Conservation (phyloP, 2,113 vertebrate genomes). For the Alaudala cheleensis region DNA sequence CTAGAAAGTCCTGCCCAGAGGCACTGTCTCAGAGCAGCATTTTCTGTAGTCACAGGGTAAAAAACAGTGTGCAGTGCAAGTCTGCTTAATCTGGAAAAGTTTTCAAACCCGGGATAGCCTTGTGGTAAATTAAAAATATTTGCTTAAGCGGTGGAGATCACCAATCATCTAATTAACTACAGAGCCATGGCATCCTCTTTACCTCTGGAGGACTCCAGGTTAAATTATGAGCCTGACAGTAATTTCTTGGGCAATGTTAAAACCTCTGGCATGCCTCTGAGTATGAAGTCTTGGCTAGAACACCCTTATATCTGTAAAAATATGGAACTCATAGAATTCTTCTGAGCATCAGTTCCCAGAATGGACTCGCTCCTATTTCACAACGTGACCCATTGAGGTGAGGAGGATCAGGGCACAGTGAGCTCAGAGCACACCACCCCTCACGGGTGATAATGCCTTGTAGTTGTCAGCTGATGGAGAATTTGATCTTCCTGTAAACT, state of each 20-base stretch:
- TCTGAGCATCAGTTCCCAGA: background rate
- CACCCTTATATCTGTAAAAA: background rate
- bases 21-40: background rate
- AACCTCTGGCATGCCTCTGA: background rate
- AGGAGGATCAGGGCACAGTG: background rate
- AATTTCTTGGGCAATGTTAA: background rate
- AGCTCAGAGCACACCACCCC: background rate
- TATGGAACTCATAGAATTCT: background rate
- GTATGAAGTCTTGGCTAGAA: background rate
- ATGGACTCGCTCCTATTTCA: background rate
- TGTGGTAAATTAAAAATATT: background rate
- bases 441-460: accelerated
- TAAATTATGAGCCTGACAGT: background rate
- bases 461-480: background rate
- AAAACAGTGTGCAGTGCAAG: background rate
- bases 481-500: background rate
- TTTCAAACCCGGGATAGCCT: background rate
- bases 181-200: background rate
- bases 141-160: background rate
- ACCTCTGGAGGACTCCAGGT: background rate
- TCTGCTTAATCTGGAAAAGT: background rate
- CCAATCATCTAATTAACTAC: background rate
- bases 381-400: background rate
- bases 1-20: background rate
- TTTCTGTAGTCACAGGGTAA: background rate